Evolutionary conservation across 2,888 invertebrate genomes (phyloP).

Genomic region (Dryobotodes eremita): DNA sequence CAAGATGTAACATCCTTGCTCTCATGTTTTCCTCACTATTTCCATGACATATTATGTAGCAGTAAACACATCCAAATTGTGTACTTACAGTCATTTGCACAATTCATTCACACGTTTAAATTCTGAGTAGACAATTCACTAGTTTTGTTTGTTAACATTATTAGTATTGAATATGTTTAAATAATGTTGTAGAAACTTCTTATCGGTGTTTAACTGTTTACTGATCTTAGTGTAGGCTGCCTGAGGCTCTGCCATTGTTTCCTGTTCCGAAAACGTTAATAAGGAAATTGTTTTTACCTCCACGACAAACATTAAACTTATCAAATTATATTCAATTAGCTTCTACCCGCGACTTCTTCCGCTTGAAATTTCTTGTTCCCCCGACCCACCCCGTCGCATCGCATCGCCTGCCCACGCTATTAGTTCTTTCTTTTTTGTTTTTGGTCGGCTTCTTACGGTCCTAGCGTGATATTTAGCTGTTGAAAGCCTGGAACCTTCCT

Average conservation of each 20-base stretch:
- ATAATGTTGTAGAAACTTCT: not conserved
- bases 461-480: too few relatives aligned
- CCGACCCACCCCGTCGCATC: too few relatives aligned
- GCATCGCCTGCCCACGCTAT: too few relatives aligned
- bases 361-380: too few relatives aligned
- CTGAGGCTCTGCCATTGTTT: not conserved
- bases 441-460: too few relatives aligned
- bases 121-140: conserved; percentile 7
- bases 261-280: not conserved
- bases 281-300: not conserved
- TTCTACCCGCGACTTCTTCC: too few relatives aligned
- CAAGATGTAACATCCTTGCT: too few relatives aligned
- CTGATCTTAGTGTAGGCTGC: not conserved
- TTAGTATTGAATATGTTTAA: conserved; percentile 12
- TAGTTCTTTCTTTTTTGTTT: too few relatives aligned
- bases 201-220: conserved; percentile 19
- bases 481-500: too few relatives aligned
- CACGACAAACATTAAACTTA: not conserved
- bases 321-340: not conserved
- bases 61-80: conserved; percentile 30
- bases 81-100: not conserved
- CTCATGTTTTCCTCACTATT: not conserved
- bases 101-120: conserved; percentile 38
- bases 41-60: not conserved
- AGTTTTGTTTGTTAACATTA: conserved; percentile 19